These are phyloP conservation scores for Chydorus sphaericus DNA, from an alignment of 2,888 invertebrate genomes.

Conservation along the genomic window DNA sequence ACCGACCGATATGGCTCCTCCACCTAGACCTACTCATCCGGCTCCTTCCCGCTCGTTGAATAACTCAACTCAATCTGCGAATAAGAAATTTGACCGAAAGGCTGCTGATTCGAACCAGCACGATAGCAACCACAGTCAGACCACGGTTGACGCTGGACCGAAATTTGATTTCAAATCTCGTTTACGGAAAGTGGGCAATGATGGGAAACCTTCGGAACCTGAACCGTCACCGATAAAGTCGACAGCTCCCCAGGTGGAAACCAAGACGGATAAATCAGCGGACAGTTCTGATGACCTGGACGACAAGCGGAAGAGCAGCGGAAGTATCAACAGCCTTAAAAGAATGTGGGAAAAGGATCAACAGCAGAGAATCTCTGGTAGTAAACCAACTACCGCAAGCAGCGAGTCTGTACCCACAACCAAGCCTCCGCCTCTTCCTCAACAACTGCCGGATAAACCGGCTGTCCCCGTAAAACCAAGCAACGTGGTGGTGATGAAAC, in stretches of 20 bases:
- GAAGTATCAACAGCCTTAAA: conserved; percentile 81
- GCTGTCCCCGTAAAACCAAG: conserved; percentile 52
- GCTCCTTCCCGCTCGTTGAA: conserved; percentile 33
- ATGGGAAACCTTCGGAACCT: no score
- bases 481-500: conserved; percentile 41
- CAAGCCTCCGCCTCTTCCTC: conserved; percentile 21
- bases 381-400: conserved; percentile 10
- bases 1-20: conserved; percentile 21
- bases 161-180: conserved; percentile 65
- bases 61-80: conserved; percentile 31
- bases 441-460: conserved; percentile 40
- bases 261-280: conserved; percentile 8
- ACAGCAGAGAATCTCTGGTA: conserved; percentile 6
- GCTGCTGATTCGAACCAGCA: conserved; percentile 24
- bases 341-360: conserved; percentile 60
- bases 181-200: conserved; percentile 52
- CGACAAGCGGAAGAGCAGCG: conserved; percentile 77
- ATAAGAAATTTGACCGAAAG: conserved; percentile 42
- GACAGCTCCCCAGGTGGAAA: conserved; percentile 14
- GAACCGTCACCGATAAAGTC: conserved; percentile 22
- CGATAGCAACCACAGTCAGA: neutral
- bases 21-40: conserved; percentile 1
- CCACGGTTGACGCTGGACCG: neutral
- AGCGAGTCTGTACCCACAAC: conserved; percentile 1
- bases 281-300: conserved; percentile 32